Conservation (phyloP, 2,888 invertebrate genomes). For the Heliconius ismenius region DNA sequence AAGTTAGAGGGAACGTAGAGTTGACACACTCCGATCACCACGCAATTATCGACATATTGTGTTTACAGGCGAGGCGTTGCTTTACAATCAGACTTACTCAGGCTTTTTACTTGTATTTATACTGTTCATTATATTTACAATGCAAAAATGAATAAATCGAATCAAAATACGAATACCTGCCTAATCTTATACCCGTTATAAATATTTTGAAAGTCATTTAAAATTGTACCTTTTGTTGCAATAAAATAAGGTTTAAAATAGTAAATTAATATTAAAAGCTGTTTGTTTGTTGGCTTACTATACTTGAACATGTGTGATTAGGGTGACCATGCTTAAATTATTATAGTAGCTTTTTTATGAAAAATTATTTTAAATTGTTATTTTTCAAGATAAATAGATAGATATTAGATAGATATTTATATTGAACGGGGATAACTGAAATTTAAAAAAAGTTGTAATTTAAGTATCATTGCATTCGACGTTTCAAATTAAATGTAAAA, state of each 20-base stretch:
- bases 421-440: no score
- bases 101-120: neutral
- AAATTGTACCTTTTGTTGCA: neutral
- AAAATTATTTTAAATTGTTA: neutral
- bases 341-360: neutral
- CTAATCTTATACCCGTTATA: conserved; percentile 30
- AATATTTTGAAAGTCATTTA: neutral
- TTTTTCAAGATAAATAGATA: no score
- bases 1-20: no score
- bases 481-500: no score
- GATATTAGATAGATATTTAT: no score
- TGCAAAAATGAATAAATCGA: conserved; percentile 5
- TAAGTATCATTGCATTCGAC: no score
- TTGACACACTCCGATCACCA: no score
- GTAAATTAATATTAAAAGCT: neutral
- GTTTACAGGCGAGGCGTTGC: neutral
- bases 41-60: neutral
- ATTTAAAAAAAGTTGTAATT: no score
- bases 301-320: conserved; percentile 34
- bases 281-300: conserved; percentile 36
- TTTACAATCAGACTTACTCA: neutral
- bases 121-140: neutral
- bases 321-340: conserved; percentile 13
- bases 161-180: conserved; percentile 18
- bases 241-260: conserved; percentile 13